Evolutionary conservation across 2,113 vertebrate species (phyloP).

Genomic region (Oncorhynchus keta): DNA sequence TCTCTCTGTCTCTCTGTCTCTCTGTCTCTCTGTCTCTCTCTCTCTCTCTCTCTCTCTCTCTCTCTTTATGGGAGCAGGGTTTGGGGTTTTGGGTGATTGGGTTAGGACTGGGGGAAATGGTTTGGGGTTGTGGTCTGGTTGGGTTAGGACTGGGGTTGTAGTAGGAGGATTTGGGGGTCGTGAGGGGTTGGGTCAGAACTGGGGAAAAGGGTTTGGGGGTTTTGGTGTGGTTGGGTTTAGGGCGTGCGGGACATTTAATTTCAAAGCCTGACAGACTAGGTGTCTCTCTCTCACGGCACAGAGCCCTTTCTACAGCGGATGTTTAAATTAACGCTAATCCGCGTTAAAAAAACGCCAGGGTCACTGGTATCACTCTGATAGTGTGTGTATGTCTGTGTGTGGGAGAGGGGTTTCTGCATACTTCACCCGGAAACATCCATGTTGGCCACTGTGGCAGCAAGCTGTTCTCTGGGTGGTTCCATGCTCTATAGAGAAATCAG

Average conservation of each 20-base stretch:
- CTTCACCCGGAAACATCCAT: not conserved
- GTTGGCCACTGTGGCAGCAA: not conserved
- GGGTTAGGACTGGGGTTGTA: too few relatives aligned
- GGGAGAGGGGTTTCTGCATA: not conserved
- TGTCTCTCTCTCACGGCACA: constrained; percentile 28
- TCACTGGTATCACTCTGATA: constrained; percentile 25
- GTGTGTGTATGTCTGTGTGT: not conserved
- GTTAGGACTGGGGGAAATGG: not conserved
- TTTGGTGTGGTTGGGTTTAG: too few relatives aligned
- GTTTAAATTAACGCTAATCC: constrained; percentile 60
- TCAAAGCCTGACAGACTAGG: constrained; percentile 23
- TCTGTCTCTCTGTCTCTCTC: not conserved
- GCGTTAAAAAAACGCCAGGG: constrained; percentile 36
- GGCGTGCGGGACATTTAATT: constrained; percentile 9
- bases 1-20: not conserved
- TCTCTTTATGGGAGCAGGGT: too few relatives aligned
- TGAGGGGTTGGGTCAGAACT: too few relatives aligned
- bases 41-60: not conserved
- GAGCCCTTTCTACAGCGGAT: constrained; percentile 44
- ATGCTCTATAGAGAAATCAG: too few relatives aligned
- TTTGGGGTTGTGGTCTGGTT: not conserved
- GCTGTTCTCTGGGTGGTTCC: too few relatives aligned
- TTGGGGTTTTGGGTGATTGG: too few relatives aligned
- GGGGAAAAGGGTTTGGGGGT: too few relatives aligned
- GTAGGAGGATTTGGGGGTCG: too few relatives aligned